These are phyloP conservation scores for Euplexia lucipara DNA, from an alignment of 2,888 invertebrate genomes.

Conservation along the genomic window DNA sequence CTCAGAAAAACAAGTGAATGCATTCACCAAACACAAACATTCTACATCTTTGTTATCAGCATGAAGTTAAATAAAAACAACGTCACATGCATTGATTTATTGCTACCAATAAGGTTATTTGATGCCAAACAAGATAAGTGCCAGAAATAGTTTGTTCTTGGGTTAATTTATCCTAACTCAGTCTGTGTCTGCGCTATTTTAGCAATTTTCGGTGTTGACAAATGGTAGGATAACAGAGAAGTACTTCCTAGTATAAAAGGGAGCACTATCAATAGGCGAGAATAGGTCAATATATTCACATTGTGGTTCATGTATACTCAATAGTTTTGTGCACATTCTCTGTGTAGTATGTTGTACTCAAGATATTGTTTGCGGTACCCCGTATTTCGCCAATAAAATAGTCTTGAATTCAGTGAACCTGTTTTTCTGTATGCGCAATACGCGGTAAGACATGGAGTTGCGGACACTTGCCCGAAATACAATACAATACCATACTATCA, in stretches of 20 bases:
- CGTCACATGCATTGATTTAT: neutral
- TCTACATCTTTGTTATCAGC: neutral
- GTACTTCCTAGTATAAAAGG: slow-evolving; percentile 5
- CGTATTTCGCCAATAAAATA: slow-evolving; percentile 1
- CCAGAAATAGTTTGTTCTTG: neutral
- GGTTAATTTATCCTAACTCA: neutral
- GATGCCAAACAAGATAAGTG: neutral
- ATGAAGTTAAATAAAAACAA: too few species aligned
- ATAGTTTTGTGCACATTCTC: slow-evolving; percentile 2
- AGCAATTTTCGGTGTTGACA: neutral
- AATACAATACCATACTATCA: too few species aligned
- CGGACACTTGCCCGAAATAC: too few species aligned
- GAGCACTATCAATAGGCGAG: slow-evolving; percentile 16
- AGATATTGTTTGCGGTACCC: neutral
- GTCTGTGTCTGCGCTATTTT: neutral
- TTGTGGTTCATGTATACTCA: too few species aligned
- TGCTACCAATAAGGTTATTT: neutral
- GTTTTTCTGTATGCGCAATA: too few species aligned
- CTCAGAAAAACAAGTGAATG: too few species aligned
- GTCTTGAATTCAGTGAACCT: neutral
- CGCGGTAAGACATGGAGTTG: too few species aligned
- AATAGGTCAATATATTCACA: slow-evolving; percentile 6
- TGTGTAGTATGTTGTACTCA: slow-evolving; percentile 2
- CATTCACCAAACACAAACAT: too few species aligned
- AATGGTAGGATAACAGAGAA: slow-evolving; percentile 5